Conservation (phyloP, 2,797 vertebrate genomes). For the Tangara arthus region DNA sequence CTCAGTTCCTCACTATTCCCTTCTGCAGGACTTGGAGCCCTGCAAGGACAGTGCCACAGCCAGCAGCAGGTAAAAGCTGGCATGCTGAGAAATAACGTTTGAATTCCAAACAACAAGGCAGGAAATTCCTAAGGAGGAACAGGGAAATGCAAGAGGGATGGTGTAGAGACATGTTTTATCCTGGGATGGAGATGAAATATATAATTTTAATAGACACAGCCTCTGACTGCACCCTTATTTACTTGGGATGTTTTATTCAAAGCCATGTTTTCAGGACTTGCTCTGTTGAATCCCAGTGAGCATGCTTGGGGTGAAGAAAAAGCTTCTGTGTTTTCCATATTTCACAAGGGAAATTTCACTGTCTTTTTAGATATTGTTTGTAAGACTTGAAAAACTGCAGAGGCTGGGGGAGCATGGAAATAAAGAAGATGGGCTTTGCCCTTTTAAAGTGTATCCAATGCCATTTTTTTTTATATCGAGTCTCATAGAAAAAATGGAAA, state of each 20-base stretch:
- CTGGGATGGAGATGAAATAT: background rate
- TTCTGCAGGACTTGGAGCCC: background rate
- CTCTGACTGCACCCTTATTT: background rate
- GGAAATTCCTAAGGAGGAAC: background rate
- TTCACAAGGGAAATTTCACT: background rate
- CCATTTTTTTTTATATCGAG: background rate
- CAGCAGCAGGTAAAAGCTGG: background rate
- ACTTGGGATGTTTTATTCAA: background rate
- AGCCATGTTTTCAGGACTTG: background rate
- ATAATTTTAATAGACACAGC: background rate
- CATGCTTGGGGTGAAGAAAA: background rate
- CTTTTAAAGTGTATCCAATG: background rate
- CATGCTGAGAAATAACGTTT: background rate
- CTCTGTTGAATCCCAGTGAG: background rate
- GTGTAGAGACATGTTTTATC: background rate
- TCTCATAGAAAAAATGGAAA: background rate
- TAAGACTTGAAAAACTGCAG: background rate
- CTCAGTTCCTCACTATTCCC: background rate
- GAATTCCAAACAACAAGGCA: rapidly evolving
- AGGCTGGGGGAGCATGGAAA: background rate
- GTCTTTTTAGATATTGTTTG: background rate
- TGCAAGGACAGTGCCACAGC: background rate
- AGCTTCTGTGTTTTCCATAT: background rate
- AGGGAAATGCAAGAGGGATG: background rate
- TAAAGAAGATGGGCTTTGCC: background rate